A percentile compares a stretch with the other conserved stretches of the same genome.
Evolutionary conservation across 92 coral and sea anemone species (phyloP).

Genomic region (Siderastrea siderea): DNA sequence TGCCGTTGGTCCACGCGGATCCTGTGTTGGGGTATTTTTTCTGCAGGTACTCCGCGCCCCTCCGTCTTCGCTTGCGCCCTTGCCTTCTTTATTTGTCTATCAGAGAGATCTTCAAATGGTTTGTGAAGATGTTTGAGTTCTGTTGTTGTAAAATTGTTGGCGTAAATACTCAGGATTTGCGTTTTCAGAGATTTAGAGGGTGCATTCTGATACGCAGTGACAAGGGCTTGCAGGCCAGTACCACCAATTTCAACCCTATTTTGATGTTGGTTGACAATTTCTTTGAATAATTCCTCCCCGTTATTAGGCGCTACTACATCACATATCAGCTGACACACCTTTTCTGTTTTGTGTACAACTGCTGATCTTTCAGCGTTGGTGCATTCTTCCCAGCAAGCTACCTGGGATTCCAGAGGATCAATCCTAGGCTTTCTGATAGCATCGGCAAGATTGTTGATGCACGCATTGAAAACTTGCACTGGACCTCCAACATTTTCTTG

Average conservation of each 20-base stretch:
- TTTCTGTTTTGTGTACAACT: slow-evolving; percentile 22
- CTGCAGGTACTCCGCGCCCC: too few species aligned
- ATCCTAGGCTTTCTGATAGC: too few species aligned
- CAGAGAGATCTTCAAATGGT: too few species aligned
- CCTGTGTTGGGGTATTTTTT: too few species aligned
- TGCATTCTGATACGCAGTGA: slow-evolving; percentile 49
- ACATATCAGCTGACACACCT: slow-evolving; percentile 59
- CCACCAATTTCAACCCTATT: slow-evolving; percentile 27
- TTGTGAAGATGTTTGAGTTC: too few species aligned
- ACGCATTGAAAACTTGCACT: slow-evolving; percentile 48
- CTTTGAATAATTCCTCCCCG: slow-evolving; percentile 51
- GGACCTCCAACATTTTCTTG: slow-evolving; percentile 14
- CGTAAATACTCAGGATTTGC: slow-evolving; percentile 7
- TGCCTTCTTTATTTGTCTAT: too few species aligned
- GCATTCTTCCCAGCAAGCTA: too few species aligned
- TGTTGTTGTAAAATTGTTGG: too few species aligned
- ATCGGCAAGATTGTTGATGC: background rate
- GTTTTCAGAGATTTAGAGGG: slow-evolving; percentile 59
- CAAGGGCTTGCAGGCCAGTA: slow-evolving; percentile 61
- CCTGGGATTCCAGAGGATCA: too few species aligned
- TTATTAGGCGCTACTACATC: slow-evolving; percentile 59
- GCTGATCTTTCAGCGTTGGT: too few species aligned
- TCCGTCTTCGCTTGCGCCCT: too few species aligned
- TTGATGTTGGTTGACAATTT: slow-evolving; percentile 29
- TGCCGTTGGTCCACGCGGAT: background rate